Conservation (phyloP, 2,113 vertebrate species). For the Syrmaticus mikado region DNA sequence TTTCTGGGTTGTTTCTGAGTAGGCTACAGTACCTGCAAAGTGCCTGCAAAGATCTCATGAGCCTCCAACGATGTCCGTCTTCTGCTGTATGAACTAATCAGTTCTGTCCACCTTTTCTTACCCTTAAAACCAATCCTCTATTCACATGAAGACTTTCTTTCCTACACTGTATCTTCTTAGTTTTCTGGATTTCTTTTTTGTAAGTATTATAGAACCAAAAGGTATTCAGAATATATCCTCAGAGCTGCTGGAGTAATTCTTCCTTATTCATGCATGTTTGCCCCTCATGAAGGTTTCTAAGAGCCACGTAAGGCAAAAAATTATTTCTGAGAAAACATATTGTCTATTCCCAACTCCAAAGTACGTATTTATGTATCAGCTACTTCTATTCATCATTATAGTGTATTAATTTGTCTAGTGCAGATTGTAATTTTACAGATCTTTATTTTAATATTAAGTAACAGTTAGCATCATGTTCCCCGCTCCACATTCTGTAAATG, state of each 20-base stretch:
- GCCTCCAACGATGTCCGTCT: neutral
- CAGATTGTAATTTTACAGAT: neutral
- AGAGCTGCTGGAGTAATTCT: neutral
- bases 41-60: neutral
- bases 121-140: neutral
- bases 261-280: neutral
- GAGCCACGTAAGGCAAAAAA: neutral
- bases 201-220: neutral
- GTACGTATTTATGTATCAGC: neutral
- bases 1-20: neutral
- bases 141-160: neutral
- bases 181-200: neutral
- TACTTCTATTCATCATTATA: neutral
- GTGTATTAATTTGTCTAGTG: neutral
- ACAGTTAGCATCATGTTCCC: fast-evolving
- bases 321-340: neutral
- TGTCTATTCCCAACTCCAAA: neutral
- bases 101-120: neutral
- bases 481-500: neutral
- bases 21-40: neutral
- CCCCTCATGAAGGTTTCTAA: neutral
- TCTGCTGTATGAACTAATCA: neutral
- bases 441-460: neutral
- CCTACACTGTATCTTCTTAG: neutral
- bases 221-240: no score